These are phyloP conservation scores for Lycocerus yunnanus DNA, from an alignment of 2,888 invertebrate species.

Conservation along the genomic window DNA sequence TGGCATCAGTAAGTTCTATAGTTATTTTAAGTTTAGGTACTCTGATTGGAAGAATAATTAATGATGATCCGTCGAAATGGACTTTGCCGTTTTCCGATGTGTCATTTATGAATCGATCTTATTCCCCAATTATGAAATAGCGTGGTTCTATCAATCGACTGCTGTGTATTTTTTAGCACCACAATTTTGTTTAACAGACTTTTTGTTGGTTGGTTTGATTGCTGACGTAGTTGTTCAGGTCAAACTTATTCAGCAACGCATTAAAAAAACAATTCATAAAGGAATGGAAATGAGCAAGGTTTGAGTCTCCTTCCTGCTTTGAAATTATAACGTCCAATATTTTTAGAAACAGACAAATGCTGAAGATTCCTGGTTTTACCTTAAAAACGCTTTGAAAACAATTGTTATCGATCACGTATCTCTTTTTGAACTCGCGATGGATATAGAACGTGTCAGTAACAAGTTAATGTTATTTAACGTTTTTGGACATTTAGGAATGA, in stretches of 20 bases:
- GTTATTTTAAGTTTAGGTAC: not conserved
- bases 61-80: not conserved
- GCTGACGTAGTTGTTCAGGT: not conserved
- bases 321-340: not conserved
- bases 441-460: not conserved
- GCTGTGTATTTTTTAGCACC: not conserved
- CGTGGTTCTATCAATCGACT: conserved; percentile 6
- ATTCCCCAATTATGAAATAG: conserved; percentile 20
- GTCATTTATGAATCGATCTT: conserved; percentile 1
- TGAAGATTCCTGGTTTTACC: not conserved
- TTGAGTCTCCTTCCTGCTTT: not conserved
- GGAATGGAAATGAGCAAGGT: not conserved
- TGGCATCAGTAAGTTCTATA: not conserved
- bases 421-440: not conserved
- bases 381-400: not conserved
- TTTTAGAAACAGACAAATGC: not conserved
- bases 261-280: not conserved
- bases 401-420: not conserved
- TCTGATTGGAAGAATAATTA: not conserved
- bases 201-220: not conserved
- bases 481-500: conserved; percentile 1
- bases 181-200: not conserved
- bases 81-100: conserved; percentile 7
- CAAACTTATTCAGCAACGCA: not conserved
- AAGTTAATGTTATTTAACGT: not conserved